phyloP scores from a whole-genome alignment of 1,140 invertebrate species.

The Panulirus ornatus region DNA sequence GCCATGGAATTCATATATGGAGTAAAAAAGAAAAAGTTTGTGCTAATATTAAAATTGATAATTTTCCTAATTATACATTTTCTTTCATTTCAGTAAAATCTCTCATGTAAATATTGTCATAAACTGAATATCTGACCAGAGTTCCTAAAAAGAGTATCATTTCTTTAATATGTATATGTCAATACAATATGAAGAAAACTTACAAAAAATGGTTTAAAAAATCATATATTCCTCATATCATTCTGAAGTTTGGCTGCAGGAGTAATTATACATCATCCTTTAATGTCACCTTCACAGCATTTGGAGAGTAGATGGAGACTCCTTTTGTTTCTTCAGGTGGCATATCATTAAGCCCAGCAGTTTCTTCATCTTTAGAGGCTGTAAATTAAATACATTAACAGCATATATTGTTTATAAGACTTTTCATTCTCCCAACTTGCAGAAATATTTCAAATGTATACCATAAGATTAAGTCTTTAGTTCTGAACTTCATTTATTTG shows the following conservation, averaged over 20 bases:
- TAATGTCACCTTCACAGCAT: constrained; percentile 65
- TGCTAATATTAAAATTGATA: neutral
- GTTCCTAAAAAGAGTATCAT: neutral
- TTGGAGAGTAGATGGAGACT: constrained; percentile 61
- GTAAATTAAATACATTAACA: neutral
- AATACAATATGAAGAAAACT: neutral
- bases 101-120: too few relatives aligned
- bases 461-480: too few relatives aligned
- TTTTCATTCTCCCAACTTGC: too few relatives aligned
- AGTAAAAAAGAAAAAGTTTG: neutral
- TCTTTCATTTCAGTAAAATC: too few relatives aligned
- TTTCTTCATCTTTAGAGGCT: constrained; percentile 77
- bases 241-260: neutral
- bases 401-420: too few relatives aligned
- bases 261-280: constrained; percentile 64
- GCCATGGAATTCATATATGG: neutral
- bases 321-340: constrained; percentile 65
- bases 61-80: too few relatives aligned
- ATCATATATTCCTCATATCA: too few relatives aligned
- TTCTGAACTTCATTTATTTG: too few relatives aligned
- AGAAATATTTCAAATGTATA: too few relatives aligned
- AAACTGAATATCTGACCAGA: too few relatives aligned
- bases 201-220: too few relatives aligned
- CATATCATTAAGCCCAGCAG: constrained; percentile 67
- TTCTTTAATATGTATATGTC: too few relatives aligned